phyloP scores from a whole-genome alignment of 2,888 invertebrate species.

The Pyrgus malvae region DNA sequence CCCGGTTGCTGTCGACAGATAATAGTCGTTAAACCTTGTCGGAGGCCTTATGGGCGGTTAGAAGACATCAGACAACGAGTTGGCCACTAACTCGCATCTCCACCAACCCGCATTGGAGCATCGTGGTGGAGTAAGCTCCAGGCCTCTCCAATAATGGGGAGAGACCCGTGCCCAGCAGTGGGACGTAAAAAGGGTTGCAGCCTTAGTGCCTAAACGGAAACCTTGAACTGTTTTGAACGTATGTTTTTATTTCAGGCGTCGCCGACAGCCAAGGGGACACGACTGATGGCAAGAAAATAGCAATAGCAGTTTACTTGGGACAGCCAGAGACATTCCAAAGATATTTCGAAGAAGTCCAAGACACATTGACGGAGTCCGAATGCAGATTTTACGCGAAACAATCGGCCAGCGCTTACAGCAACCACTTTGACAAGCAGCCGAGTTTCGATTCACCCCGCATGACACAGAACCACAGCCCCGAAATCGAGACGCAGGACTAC shows the following conservation, averaged over 20 bases:
- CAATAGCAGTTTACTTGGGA: slow-evolving; percentile 93
- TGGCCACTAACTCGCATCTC: no score
- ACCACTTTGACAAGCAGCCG: slow-evolving; percentile 73
- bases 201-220: no score
- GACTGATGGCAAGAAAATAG: slow-evolving; percentile 92
- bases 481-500: slow-evolving; percentile 69
- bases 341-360: slow-evolving; percentile 85
- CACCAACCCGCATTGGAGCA: no score
- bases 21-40: no score
- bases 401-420: slow-evolving; percentile 65
- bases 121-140: no score
- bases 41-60: no score
- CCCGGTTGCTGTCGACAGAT: no score
- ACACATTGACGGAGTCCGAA: slow-evolving; percentile 84
- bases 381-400: slow-evolving; percentile 82
- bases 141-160: no score
- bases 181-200: no score
- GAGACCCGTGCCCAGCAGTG: no score
- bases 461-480: slow-evolving; percentile 73
- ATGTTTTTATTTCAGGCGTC: slow-evolving; percentile 60
- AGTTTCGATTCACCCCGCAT: slow-evolving; percentile 74
- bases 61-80: no score
- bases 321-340: slow-evolving; percentile 89
- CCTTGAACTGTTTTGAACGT: no score
- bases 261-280: slow-evolving; percentile 85